These are phyloP conservation scores for Yoshiicerus persimilis DNA, from an alignment of 1,140 invertebrate genomes.

Conservation along the genomic window DNA sequence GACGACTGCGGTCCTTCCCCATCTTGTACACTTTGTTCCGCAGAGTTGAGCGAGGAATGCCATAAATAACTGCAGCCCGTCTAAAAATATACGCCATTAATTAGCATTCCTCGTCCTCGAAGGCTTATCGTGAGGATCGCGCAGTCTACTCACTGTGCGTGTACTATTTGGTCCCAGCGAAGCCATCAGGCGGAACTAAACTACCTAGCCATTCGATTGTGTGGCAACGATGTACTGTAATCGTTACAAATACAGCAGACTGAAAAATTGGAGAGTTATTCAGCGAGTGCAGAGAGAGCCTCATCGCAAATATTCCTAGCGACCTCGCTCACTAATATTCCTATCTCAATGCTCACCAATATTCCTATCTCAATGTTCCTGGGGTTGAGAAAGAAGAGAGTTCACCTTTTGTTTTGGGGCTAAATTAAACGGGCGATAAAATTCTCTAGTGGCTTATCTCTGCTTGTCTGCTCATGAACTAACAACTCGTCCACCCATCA, in stretches of 20 bases:
- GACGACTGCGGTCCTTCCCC: conserved; percentile 34
- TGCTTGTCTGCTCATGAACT: background rate
- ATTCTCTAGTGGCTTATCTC: background rate
- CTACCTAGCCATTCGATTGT: background rate
- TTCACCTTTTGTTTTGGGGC: background rate
- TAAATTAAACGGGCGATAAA: background rate
- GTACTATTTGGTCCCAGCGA: background rate
- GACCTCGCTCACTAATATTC: too few relatives aligned
- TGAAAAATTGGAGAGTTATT: too few relatives aligned
- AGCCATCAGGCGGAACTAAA: background rate
- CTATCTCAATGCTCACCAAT: too few relatives aligned
- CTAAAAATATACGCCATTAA: background rate
- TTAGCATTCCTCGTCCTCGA: background rate
- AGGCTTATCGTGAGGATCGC: too few relatives aligned
- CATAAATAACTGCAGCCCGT: conserved; percentile 89
- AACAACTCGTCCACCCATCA: background rate
- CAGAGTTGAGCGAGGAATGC: conserved; percentile 90
- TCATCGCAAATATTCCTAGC: too few relatives aligned
- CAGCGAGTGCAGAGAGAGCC: too few relatives aligned
- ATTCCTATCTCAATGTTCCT: too few relatives aligned
- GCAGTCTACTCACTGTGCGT: too few relatives aligned
- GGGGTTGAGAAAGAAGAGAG: too few relatives aligned
- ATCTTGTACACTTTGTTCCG: conserved; percentile 74
- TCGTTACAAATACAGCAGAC: too few relatives aligned
- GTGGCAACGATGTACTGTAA: too few relatives aligned